Percentiles rank a stretch among this genome's conserved stretches.
Conservation (phyloP, 1,140 invertebrate species). For the Bombus polaris region DNA sequence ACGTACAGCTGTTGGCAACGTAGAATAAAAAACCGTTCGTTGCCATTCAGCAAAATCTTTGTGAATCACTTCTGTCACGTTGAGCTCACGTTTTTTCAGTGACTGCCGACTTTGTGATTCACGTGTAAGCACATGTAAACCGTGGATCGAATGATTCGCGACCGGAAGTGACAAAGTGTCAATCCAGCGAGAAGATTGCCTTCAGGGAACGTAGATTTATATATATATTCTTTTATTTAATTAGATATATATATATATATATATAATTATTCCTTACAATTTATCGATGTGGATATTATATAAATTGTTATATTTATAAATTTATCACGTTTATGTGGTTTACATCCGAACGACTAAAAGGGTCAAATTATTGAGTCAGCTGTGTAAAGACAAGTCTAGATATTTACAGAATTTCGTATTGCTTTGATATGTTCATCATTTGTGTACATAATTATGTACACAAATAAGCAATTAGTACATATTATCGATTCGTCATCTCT, state of each 20-base stretch:
- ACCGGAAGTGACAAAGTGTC: slow-evolving; percentile 4
- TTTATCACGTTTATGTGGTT: too few species aligned
- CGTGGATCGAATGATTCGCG: neutral
- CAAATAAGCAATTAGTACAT: too few species aligned
- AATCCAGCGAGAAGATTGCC: neutral
- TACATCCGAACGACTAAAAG: too few species aligned
- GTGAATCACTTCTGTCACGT: neutral
- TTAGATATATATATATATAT: too few species aligned
- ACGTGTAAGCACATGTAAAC: neutral
- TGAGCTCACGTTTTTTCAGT: neutral
- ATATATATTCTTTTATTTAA: neutral
- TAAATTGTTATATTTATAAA: too few species aligned
- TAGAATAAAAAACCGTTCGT: neutral
- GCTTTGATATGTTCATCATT: neutral
- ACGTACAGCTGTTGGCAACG: neutral
- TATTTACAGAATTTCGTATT: neutral
- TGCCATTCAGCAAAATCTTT: neutral
- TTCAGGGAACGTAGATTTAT: neutral
- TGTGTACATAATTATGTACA: neutral
- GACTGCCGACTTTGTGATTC: slow-evolving; percentile 3
- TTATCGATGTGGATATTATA: too few species aligned
- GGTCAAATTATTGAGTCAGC: too few species aligned
- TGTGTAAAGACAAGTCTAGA: neutral
- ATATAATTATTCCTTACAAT: too few species aligned
- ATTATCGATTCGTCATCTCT: too few species aligned